Percentiles rank a stretch among this genome's conserved stretches.
Evolutionary conservation across 2,113 vertebrate species (phyloP).

Genomic region (Lepisosteus osseus): DNA sequence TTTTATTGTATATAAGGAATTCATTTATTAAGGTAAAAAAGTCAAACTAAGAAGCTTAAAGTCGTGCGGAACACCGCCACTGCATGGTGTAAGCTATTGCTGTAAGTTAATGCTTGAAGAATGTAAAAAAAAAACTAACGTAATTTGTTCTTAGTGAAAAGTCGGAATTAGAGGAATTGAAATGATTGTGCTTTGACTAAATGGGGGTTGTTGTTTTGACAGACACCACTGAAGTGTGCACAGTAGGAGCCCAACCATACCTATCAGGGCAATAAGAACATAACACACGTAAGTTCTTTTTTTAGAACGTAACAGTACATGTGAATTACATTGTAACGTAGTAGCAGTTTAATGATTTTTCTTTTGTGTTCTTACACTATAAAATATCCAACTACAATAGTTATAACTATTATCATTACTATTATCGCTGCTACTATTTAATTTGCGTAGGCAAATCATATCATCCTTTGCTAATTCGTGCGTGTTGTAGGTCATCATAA

Average conservation of each 20-base stretch:
- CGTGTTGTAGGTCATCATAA: no score
- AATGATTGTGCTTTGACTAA: constrained; percentile 71
- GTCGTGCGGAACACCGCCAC: no score
- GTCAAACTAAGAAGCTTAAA: no score
- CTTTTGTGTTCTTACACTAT: no score
- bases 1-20: no score
- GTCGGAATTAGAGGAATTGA: constrained; percentile 34
- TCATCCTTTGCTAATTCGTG: no score
- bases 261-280: constrained; percentile 71
- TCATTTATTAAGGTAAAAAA: no score
- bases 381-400: background rate
- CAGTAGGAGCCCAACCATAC: constrained; percentile 81
- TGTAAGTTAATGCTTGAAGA: no score
- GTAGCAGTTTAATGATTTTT: background rate
- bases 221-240: constrained; percentile 77
- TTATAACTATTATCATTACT: background rate
- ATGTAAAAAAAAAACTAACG: no score
- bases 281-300: constrained; percentile 58
- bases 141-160: no score
- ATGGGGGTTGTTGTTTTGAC: constrained; percentile 74
- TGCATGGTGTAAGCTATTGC: no score
- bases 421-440: background rate
- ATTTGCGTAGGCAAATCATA: background rate
- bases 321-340: background rate
- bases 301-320: background rate